Base-by-base conservation (phyloP, 2,888 invertebrate species). In the Cosmia pyralina region DNA sequence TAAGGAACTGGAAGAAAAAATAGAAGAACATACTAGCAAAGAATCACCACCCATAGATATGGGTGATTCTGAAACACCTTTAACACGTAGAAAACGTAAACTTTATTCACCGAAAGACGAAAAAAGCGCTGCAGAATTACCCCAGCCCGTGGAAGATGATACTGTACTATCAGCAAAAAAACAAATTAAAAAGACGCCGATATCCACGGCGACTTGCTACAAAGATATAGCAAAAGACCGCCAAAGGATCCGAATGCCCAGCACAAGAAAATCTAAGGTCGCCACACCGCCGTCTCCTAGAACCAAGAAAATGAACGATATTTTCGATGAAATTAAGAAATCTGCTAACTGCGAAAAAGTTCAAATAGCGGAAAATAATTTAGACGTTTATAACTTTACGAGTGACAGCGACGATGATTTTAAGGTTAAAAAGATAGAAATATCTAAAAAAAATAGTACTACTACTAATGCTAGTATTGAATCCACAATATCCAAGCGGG, bases 341-440 rank as follows among this genome's bases (percentile, higher is more conserved):
- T 89, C 88, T 2, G 77, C 88, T 0, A 90, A 93, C 15, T 87
- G 85, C 11, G 90, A 91, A 78, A 85, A 88, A 48, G 85, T 93
- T 3, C 89, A 72, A 34, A 15, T 92, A 3, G 91, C 78, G 0
- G 88, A 92, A 57, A 92, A 87, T 75, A 87, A 85, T 52, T 64
- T 79, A 22, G 89, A 92, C n/a, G 79, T 92, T 2, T 95, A 92
- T 75, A 94, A 95, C 74, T 94, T 90, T 60, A 90, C 92, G 0
- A 93, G 92, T 68, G 95, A 93, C n/a, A 95, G 94, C 75, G 95
- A 95, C 41, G 94, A 94, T 73, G 91, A 93, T 81, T 94, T 94
- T 72, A 89, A 90, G 69, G 88, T 84, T 48, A 91, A 91, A 75
- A 91, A 88, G 79, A 81, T 82, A 13, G 85, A 87, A 48, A 41